Base-by-base conservation (phyloP, 2,797 vertebrate genomes). In the Rhinichthys osculus region DNA sequence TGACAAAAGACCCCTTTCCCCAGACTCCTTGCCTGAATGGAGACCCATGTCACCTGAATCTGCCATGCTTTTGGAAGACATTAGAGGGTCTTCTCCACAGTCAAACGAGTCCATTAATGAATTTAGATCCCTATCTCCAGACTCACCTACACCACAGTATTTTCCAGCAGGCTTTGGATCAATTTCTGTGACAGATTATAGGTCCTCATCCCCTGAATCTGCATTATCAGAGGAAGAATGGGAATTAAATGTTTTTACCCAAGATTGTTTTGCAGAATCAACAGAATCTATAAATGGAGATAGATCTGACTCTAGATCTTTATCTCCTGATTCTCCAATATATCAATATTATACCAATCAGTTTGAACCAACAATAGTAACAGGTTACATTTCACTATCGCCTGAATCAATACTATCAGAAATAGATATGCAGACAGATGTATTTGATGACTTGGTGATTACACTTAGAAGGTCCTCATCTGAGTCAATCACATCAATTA, bases 91-190 rank as follows among this genome's bases (percentile, higher is more conserved):
- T 33, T 94, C 94, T 86, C 93, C 93, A 85, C 91, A 94, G 72
- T 94, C 93, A 0, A 14, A 89, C 83, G 62, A 54, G 14, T 93
- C 93, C 64, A 78, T 91, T 0, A 87, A 86, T 59, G 86, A 90
- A 78, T 91, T 90, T 70, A 90, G 90, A 77, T 85, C n/a, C 1
- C 88, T 94, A 2, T 93, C 92, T 86, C 92, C 92, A 52, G 93
- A 85, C 30, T 85, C 84, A 47, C 84, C 84, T 30, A n/a, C 50
- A 1, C 52, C 84, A 64, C 84, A 73, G 27, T 74, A 67, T 81
- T 81, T 64, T 19, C 14, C 47, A 83, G 8, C 50, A 6, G 1
- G 87, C 1, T 85, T 85, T 38, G 89, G 89, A 11, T 57, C 78
- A 7, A n/a, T 78, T 1, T 85, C 57, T 62, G 66, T 83, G 10